These are phyloP conservation scores for Tetragonula clypearis DNA, from an alignment of 1,140 invertebrate genomes.

Conservation along the genomic window DNA sequence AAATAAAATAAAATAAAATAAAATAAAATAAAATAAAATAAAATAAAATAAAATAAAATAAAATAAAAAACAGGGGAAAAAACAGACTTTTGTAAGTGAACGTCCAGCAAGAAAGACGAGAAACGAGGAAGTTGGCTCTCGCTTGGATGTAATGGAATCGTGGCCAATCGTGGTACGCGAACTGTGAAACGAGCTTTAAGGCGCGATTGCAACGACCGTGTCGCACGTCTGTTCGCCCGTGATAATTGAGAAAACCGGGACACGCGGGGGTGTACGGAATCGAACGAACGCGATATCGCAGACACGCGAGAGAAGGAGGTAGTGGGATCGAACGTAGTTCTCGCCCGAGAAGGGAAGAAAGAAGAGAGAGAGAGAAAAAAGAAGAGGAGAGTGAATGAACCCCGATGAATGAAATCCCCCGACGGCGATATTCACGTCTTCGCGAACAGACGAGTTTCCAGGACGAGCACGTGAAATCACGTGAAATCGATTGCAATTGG, in stretches of 20 bases:
- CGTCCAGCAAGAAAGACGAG: not conserved
- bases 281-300: too few species aligned
- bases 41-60: too few species aligned
- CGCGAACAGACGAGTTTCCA: not conserved
- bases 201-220: conserved; percentile 29
- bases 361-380: fast-evolving
- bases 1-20: too few species aligned
- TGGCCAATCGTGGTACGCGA: conserved; percentile 33
- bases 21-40: too few species aligned
- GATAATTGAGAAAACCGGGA: conserved; percentile 25
- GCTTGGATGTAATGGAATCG: conserved; percentile 13
- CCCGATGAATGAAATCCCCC: not conserved
- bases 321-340: too few species aligned
- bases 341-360: not conserved
- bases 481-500: not conserved
- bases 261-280: not conserved
- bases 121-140: conserved; percentile 26
- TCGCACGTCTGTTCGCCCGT: conserved; percentile 32
- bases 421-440: not conserved
- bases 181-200: conserved; percentile 39
- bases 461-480: not conserved
- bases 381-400: not conserved
- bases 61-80: too few species aligned
- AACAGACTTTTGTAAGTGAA: not conserved
- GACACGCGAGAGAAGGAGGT: not conserved